Percentiles rank a stretch among this genome's conserved stretches.
Evolutionary conservation across 2,888 invertebrate genomes (phyloP).

Genomic region (Zaprionus bogoriensis): DNA sequence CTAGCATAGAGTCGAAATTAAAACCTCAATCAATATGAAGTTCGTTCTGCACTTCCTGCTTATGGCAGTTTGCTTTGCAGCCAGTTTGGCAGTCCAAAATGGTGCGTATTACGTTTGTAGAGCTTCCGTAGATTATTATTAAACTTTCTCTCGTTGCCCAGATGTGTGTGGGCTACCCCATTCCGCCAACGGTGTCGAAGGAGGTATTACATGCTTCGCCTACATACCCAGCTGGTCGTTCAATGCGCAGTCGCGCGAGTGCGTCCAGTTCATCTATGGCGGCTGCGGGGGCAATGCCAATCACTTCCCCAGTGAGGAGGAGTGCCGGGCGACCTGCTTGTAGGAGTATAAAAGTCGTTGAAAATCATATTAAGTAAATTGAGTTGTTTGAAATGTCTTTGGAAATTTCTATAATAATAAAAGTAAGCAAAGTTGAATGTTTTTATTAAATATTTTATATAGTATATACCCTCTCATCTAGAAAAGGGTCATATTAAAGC

Average conservation of each 20-base stretch:
- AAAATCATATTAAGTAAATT: too few relatives aligned
- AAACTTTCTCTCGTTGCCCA: constrained; percentile 5
- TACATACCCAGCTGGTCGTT: constrained; percentile 27
- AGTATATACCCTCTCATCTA: too few relatives aligned
- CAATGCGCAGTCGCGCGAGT: not conserved
- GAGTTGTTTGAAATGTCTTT: too few relatives aligned
- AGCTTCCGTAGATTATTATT: not conserved
- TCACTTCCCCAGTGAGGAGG: not conserved
- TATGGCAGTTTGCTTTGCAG: not conserved
- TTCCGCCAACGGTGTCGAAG: constrained; percentile 49
- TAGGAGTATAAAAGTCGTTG: too few relatives aligned
- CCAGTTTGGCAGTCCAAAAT: not conserved
- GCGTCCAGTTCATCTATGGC: constrained; percentile 37
- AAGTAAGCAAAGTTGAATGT: not conserved
- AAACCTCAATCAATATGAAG: not conserved
- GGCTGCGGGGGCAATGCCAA: constrained; percentile 32
- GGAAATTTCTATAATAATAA: too few relatives aligned
- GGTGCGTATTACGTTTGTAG: too few relatives aligned
- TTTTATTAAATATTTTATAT: too few relatives aligned
- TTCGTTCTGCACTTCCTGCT: not conserved
- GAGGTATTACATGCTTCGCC: constrained; percentile 46
- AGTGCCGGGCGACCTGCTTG: not conserved
- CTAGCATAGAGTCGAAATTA: not conserved
- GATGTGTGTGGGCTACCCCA: constrained; percentile 53
- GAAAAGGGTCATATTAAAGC: too few relatives aligned